Conservation (phyloP, 1,140 invertebrate genomes). For the Bicyclus anynana region DNA sequence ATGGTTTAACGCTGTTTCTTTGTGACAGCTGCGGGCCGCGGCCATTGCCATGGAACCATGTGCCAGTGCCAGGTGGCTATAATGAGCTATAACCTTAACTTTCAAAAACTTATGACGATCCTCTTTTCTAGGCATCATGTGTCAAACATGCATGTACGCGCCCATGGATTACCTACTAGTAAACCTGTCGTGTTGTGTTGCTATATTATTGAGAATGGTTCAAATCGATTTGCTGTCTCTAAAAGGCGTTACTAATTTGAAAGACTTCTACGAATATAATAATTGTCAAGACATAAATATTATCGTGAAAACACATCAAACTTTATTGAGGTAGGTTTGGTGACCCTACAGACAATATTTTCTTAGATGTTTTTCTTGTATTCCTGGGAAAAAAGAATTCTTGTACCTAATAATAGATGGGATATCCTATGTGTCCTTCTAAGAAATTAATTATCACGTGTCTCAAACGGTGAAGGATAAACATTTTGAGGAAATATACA, state of each 20-base stretch:
- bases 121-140: constrained; percentile 20
- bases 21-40: too few species aligned
- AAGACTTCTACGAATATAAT: constrained; percentile 4
- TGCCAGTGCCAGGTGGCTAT: too few species aligned
- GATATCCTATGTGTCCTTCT: too few species aligned
- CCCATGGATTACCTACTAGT: constrained; percentile 36
- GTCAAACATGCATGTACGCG: constrained; percentile 32
- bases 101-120: not conserved
- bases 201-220: constrained; percentile 30
- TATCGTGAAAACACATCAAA: constrained; percentile 37
- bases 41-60: too few species aligned
- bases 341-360: too few species aligned
- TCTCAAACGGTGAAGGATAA: too few species aligned
- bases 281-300: constrained; percentile 29
- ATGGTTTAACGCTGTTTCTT: too few species aligned
- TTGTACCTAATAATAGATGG: too few species aligned
- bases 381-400: too few species aligned
- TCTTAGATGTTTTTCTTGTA: too few species aligned
- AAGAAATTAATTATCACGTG: too few species aligned
- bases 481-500: too few species aligned
- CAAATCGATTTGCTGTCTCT: constrained; percentile 33
- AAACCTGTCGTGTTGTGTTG: constrained; percentile 30
- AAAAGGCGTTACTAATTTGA: not conserved
- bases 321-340: constrained; percentile 31
- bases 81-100: not conserved